Conservation (phyloP, 2,797 vertebrate species). For the Champsocephalus gunnari region DNA sequence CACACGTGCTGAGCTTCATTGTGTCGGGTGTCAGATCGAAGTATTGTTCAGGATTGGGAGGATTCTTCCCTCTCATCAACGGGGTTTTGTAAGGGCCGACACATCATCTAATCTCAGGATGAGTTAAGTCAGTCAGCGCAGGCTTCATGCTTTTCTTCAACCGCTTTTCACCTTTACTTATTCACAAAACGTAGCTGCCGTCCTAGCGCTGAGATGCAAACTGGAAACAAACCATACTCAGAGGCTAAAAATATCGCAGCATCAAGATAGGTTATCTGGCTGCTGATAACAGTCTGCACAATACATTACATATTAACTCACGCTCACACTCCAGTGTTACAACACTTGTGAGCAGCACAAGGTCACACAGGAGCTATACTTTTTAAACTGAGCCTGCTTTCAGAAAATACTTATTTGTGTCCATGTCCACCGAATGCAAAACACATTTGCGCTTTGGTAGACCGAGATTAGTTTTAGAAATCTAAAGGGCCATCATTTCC, state of each 20-base stretch:
- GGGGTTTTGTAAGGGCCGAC: conserved; percentile 54
- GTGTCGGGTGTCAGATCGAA: conserved; percentile 68
- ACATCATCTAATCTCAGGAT: conserved; percentile 51
- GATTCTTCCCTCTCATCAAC: conserved; percentile 65
- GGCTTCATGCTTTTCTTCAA: conserved; percentile 30
- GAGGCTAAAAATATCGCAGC: conserved; percentile 64
- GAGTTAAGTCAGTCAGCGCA: conserved; percentile 47
- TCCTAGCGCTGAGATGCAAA: conserved; percentile 51
- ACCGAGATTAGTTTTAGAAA: not conserved
- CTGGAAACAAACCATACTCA: conserved; percentile 54
- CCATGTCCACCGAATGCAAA: not conserved
- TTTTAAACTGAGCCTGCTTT: not conserved
- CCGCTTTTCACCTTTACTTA: conserved; percentile 16
- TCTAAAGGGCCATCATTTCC: not conserved
- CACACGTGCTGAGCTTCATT: conserved; percentile 70
- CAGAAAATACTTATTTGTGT: conserved; percentile 6
- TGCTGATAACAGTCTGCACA: conserved; percentile 65
- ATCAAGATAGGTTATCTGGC: conserved; percentile 69
- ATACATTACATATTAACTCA: conserved; percentile 78
- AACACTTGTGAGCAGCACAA: conserved; percentile 32
- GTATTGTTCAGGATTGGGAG: conserved; percentile 73
- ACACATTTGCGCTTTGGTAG: not conserved
- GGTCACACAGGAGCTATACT: conserved; percentile 9
- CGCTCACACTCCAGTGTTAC: conserved; percentile 48
- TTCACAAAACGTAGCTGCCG: conserved; percentile 46